These are phyloP conservation scores for Ceratitis capitata DNA, from an alignment of 1,140 invertebrate species.

Conservation along the genomic window DNA sequence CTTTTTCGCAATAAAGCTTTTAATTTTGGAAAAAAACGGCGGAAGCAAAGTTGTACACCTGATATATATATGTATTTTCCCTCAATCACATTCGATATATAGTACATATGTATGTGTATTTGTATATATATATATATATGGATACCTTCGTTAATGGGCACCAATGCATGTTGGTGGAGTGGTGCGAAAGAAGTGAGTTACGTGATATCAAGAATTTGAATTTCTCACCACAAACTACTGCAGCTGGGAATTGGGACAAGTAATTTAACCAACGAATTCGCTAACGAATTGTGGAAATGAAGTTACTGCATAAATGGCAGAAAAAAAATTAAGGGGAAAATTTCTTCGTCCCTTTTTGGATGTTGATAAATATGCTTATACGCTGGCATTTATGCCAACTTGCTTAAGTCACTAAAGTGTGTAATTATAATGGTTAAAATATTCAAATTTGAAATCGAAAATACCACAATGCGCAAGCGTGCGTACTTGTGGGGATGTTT, in stretches of 20 bases:
- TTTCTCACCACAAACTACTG: background rate
- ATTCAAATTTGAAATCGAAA: constrained; percentile 39
- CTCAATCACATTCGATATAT: too few species aligned
- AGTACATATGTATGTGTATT: too few species aligned
- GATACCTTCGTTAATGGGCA: background rate
- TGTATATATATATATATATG: too few species aligned
- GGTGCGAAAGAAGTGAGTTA: background rate
- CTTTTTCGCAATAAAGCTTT: too few species aligned
- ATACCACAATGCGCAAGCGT: constrained; percentile 38
- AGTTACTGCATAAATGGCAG: background rate
- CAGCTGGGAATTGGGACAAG: background rate
- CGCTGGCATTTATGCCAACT: background rate
- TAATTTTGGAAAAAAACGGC: too few species aligned
- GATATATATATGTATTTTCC: too few species aligned
- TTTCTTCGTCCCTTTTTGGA: constrained; percentile 11
- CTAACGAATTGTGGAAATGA: background rate
- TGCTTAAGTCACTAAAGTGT: constrained; percentile 36
- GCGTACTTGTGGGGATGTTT: background rate
- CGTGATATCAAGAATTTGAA: constrained; percentile 21
- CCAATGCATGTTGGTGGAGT: background rate
- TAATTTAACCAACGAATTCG: background rate
- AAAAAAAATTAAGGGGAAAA: background rate
- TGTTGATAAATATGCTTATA: constrained; percentile 8
- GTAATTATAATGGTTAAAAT: constrained; percentile 40
- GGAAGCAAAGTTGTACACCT: too few species aligned